phyloP scores from a whole-genome alignment of 1,140 invertebrate genomes.

The Eriocheir sinensis region DNA sequence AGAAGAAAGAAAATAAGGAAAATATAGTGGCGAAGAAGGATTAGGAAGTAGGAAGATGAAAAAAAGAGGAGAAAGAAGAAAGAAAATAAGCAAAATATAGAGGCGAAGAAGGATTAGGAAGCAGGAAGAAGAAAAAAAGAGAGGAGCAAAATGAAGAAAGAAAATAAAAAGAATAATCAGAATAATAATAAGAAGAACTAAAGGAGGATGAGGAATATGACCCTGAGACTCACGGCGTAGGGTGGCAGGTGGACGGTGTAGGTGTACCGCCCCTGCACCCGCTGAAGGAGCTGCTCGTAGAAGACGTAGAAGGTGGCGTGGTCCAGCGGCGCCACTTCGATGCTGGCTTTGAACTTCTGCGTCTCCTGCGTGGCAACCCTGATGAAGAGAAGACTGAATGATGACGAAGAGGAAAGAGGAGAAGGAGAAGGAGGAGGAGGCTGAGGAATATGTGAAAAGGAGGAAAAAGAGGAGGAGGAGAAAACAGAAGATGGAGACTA shows the following conservation, averaged over 20 bases:
- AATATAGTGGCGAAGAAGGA: not conserved
- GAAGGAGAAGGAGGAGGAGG: no score
- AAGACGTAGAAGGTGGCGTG: slow-evolving; percentile 72
- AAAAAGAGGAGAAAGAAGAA: not conserved
- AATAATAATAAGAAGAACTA: no score
- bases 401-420: not conserved
- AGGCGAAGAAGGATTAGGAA: no score
- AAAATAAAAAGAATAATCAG: no score
- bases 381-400: not conserved
- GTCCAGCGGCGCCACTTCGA: not conserved
- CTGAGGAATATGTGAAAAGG: not conserved
- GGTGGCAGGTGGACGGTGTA: slow-evolving; percentile 64
- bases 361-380: not conserved
- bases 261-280: slow-evolving; percentile 67
- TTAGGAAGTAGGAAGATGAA: slow-evolving; percentile 30
- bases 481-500: not conserved
- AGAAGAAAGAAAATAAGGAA: slow-evolving; percentile 12
- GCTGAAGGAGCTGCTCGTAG: slow-evolving; percentile 75
- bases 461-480: not conserved
- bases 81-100: no score
- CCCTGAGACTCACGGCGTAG: slow-evolving; percentile 29
- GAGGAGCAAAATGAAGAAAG: no score
- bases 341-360: slow-evolving; percentile 50
- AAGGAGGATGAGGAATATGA: not conserved
- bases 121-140: no score